These are phyloP conservation scores for Augochlorella aurata DNA, from an alignment of 2,888 invertebrate species.

Conservation along the genomic window DNA sequence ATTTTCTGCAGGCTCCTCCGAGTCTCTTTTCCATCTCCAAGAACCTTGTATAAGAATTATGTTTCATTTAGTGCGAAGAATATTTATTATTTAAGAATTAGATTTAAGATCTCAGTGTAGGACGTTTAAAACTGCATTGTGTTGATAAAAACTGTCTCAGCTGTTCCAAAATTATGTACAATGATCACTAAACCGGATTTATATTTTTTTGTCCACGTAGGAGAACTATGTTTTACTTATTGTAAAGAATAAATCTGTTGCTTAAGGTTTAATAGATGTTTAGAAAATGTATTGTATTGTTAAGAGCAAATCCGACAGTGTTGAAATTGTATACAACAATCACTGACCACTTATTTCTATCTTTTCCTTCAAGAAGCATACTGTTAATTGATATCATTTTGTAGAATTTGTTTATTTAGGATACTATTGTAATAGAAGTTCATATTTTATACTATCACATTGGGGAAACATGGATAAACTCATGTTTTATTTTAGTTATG, in stretches of 20 bases:
- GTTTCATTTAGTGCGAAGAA: background rate
- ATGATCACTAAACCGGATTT: background rate
- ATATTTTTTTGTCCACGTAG: background rate
- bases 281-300: background rate
- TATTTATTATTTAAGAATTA: background rate
- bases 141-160: background rate
- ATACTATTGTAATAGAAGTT: background rate
- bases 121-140: background rate
- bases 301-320: background rate
- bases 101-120: background rate
- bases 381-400: background rate
- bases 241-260: background rate
- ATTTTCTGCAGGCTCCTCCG: constrained; percentile 4
- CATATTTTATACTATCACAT: background rate
- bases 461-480: background rate
- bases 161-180: background rate
- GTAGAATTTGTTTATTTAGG: background rate
- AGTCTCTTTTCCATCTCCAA: background rate
- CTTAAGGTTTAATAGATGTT: background rate
- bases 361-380: background rate
- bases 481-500: background rate
- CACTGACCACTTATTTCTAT: background rate
- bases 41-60: background rate
- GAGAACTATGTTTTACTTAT: background rate
- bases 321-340: background rate